Base-by-base conservation (phyloP, 2,113 vertebrate species). In the Mungos mungo region DNA sequence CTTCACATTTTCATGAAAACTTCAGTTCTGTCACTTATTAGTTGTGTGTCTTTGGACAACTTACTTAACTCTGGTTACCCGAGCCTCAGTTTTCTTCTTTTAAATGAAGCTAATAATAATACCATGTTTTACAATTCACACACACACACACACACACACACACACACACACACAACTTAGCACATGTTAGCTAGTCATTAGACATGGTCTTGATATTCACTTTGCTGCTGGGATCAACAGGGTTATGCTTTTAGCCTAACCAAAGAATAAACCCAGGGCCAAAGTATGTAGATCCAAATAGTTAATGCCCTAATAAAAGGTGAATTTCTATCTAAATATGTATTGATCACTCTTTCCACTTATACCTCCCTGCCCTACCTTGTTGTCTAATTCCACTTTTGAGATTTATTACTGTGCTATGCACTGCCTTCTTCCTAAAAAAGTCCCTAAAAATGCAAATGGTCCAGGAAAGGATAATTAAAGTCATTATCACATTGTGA, bases 181-280 rank as follows among this genome's bases (percentile, higher is more conserved):
- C 6, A 47, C 52, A 74, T 21, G 41, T 33, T 95, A 54, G 11
- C n/a, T 93, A 41, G 21, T 50, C 63, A 47, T 68, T 72, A 72
- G n/a, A 35, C 25, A 80, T 7, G 19, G 60, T 41, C 27, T 52
- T 93, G 41, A 66, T 77, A 15, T 31, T 93, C 80, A 80, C 31
- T 47, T 90, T 85, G 68, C 35, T n/a, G 81, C 50, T 89, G 13
- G 52, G 31, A 38, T 45, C 74, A 76, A 88, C 5, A 81, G 76
- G 93, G 90, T 93, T 68, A 38, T 45, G 33, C 8, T 87, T 91
- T 97, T 94, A 76, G 45, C 47, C n/a, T 90, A 85, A 86, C 3
- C 25, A 76, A 66, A 88, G 76, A 96, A 93, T 54, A 95, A 97
- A 86, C 27, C 18, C 14, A 74, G 41, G 14, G 57, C 12, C 14